Conservation (phyloP, 2,113 vertebrate genomes). For the Dasypus novemcinctus region DNA sequence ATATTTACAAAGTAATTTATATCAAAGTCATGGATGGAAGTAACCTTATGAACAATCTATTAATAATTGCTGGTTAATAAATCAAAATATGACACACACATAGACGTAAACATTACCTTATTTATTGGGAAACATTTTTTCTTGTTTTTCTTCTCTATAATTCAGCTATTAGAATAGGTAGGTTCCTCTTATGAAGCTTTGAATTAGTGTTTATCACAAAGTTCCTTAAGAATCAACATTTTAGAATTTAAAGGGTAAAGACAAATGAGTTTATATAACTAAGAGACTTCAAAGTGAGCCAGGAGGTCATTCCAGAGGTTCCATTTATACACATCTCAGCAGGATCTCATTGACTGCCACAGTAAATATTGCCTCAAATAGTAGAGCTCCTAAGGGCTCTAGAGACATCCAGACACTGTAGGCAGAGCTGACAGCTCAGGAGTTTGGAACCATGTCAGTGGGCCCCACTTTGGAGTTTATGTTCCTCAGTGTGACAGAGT, state of each 20-base stretch:
- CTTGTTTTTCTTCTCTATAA: background rate
- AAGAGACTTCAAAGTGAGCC: too few relatives aligned
- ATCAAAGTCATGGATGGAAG: background rate
- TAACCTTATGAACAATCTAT: background rate
- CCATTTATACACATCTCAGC: too few relatives aligned
- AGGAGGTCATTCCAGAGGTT: too few relatives aligned
- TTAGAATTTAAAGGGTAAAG: background rate
- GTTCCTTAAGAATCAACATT: background rate
- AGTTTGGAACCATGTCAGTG: too few relatives aligned
- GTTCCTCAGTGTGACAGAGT: too few relatives aligned
- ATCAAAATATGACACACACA: background rate
- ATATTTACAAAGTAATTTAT: background rate
- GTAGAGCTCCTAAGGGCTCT: too few relatives aligned
- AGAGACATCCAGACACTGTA: too few relatives aligned
- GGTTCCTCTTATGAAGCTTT: background rate
- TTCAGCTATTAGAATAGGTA: background rate
- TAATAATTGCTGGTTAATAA: background rate
- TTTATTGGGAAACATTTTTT: background rate
- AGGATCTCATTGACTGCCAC: too few relatives aligned
- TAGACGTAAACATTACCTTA: background rate
- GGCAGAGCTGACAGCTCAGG: too few relatives aligned
- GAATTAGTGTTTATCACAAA: constrained; percentile 27
- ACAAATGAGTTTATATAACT: too few relatives aligned
- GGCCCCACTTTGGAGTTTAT: too few relatives aligned
- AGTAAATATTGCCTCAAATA: too few relatives aligned